Conservation (phyloP, 64 coral and sea anemone species). For the Hydrozoanthus tunicans region DNA sequence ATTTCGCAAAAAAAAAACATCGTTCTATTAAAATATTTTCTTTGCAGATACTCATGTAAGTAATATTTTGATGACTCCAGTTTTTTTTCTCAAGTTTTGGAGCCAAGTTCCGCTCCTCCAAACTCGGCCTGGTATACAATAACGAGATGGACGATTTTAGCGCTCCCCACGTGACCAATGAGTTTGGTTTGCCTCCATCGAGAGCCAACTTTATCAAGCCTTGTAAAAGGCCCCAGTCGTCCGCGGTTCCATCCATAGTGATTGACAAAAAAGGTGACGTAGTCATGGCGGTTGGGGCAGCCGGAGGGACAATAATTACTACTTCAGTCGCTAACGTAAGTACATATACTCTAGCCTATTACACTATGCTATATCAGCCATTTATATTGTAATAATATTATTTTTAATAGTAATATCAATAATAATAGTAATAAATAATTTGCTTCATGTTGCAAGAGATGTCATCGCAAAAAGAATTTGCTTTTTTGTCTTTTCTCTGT, state of each 20-base stretch:
- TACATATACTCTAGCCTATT: background rate
- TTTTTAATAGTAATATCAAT: no score
- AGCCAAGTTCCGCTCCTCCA: slow-evolving; percentile 94
- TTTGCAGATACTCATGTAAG: no score
- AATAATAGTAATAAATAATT: no score
- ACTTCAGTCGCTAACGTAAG: slow-evolving; percentile 94
- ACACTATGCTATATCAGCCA: background rate
- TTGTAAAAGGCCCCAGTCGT: slow-evolving; percentile 93
- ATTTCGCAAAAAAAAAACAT: no score
- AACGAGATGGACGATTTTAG: slow-evolving; percentile 99
- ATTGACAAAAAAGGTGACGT: slow-evolving; percentile 89
- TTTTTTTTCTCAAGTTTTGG: slow-evolving; percentile 70
- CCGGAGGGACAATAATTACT: slow-evolving; percentile 96
- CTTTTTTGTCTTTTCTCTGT: no score
- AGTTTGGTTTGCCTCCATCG: slow-evolving; percentile 89
- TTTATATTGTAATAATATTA: no score
- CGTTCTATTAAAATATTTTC: no score
- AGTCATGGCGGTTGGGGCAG: slow-evolving; percentile 78
- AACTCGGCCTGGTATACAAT: slow-evolving; percentile 94
- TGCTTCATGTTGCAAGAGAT: no score
- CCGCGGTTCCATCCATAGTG: slow-evolving; percentile 87
- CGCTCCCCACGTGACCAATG: slow-evolving; percentile 83
- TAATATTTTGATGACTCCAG: no score
- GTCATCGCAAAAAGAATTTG: no score
- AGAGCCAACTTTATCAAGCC: slow-evolving; percentile 95